These are phyloP conservation scores for Barbus barbus DNA, from an alignment of 2,113 vertebrate species.

Conservation along the genomic window DNA sequence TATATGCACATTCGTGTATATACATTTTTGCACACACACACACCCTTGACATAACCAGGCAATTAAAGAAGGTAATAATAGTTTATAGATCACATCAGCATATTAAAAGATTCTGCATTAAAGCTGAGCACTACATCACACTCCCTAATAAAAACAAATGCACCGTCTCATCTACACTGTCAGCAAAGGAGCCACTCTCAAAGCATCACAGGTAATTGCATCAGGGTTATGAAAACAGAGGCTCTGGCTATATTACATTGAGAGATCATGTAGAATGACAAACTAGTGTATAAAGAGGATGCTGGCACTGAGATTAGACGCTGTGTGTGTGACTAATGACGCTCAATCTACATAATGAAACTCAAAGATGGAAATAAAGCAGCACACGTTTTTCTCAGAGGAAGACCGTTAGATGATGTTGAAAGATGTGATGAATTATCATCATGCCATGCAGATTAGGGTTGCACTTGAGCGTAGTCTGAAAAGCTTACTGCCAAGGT, in stretches of 20 bases:
- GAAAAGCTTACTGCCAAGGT: no score
- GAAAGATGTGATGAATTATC: constrained; percentile 5
- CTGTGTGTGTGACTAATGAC: constrained; percentile 11
- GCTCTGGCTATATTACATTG: constrained; percentile 4
- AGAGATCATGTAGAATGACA: constrained; percentile 6
- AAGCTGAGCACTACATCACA: constrained; percentile 24
- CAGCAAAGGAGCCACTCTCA: background rate
- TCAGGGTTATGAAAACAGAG: constrained; percentile 31
- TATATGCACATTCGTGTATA: background rate
- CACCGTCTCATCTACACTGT: constrained; percentile 8
- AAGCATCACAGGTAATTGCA: constrained; percentile 36
- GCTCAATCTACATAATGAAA: background rate
- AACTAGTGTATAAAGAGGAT: background rate
- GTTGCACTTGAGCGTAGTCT: no score
- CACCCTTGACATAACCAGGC: background rate
- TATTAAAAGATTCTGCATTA: constrained; percentile 14
- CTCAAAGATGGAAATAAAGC: background rate
- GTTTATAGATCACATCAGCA: constrained; percentile 29
- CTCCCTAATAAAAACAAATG: constrained; percentile 40
- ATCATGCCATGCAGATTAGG: background rate
- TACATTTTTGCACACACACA: background rate
- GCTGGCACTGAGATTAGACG: background rate
- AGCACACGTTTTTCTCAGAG: background rate
- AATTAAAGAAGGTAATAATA: constrained; percentile 22
- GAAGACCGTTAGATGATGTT: background rate